Base-by-base conservation (phyloP, 2,888 invertebrate species). In the Ennomos quercinarius region DNA sequence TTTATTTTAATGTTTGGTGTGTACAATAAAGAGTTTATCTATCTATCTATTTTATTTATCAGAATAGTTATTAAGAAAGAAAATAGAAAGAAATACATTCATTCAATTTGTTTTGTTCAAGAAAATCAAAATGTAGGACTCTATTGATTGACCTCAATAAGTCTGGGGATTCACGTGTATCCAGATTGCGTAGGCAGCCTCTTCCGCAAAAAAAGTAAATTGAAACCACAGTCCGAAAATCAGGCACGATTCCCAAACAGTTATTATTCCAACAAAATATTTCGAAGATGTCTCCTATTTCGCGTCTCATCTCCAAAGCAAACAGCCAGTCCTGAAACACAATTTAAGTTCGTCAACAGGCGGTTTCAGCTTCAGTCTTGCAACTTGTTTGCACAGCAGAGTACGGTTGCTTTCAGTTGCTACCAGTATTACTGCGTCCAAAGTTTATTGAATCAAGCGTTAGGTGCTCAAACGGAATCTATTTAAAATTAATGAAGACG, bases 321-420 rank as follows among this genome's bases (percentile, higher is more conserved):
- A 82, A 83, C 80, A 80, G 66, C 63, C 71, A 73, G 68, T 74
- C 72, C 70, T 75, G 78, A 81, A 86, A 86, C 79, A 85, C 83
- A 86, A 86, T 87, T 87, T 84, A 86, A 86, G 83, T 86, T 86
- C 74, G 84, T 82, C 84, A 86, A 84, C 81, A 83, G 73, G 61
- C 73, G 76, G 73, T 77, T 75, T 73, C 72, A 71, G 68, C 66
- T 70, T 69, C 72, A 57, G 67, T 66, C 70, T 69, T 64, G 67
- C 67, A 66, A 72, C 65, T 80, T 78, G 73, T 79, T 77, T 79
- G 71, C 71, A 68, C 65, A 77, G 69, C 71, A 66, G 71, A 70
- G 55, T 66, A 63, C 71, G 65, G 71, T 70, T 67, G 61, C 64
- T 63, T 56, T 42, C 61, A 56, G 63, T 57, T 27, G 27, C 3